A percentile compares a stretch with the other conserved stretches of the same genome.
Conservation (phyloP, 2,113 vertebrate species). For the Genyomyrus donnyi region DNA sequence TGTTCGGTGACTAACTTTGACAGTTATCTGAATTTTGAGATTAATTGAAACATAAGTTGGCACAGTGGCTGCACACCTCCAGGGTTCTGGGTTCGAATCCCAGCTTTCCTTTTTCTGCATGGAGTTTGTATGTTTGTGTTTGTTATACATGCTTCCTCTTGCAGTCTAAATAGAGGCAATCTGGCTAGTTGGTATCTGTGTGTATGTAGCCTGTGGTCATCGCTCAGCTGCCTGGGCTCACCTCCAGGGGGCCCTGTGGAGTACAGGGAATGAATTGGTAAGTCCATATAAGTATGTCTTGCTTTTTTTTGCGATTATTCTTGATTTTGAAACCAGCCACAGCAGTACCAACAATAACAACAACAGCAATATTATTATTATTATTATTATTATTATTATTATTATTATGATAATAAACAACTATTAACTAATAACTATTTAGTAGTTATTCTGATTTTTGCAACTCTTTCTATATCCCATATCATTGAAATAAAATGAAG, state of each 20-base stretch:
- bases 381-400: neutral
- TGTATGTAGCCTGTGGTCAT: neutral
- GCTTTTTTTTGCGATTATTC: neutral
- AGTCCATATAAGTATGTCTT: neutral
- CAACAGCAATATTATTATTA: neutral
- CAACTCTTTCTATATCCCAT: neutral
- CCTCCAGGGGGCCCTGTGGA: neutral
- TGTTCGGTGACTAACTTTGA: neutral
- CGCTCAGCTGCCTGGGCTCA: neutral
- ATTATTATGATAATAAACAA: neutral
- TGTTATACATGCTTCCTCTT: neutral
- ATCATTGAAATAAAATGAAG: neutral
- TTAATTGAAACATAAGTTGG: neutral
- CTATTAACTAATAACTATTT: neutral
- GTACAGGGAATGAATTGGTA: neutral
- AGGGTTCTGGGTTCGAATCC: neutral
- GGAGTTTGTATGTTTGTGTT: neutral
- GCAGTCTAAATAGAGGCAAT: neutral
- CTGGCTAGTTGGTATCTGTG: neutral
- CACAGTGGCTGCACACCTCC: neutral
- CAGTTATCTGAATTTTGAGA: neutral
- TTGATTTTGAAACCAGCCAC: neutral
- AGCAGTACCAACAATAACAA: neutral
- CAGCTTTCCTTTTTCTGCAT: neutral
- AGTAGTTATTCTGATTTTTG: neutral